Evolutionary conservation across 2,888 invertebrate genomes (phyloP).

Genomic region (Dynastes maya): DNA sequence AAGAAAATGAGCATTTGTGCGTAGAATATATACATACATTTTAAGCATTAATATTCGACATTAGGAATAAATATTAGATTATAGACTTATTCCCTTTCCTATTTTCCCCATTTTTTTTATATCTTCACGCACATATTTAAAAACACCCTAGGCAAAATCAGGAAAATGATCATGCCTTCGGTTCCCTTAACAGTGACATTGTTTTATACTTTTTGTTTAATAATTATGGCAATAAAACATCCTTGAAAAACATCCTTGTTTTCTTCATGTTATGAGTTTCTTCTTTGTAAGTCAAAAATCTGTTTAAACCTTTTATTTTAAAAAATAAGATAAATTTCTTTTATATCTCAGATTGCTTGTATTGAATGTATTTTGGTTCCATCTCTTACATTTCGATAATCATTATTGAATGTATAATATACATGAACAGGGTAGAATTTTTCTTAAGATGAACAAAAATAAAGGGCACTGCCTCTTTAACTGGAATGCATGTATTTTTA

Average conservation of each 20-base stretch:
- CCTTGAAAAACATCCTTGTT: too few species aligned
- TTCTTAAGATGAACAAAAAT: conserved; percentile 43
- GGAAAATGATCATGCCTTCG: too few species aligned
- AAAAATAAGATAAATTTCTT: too few species aligned
- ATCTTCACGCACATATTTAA: background rate
- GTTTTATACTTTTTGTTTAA: too few species aligned
- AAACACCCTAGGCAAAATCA: too few species aligned
- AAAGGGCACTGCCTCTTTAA: conserved; percentile 61
- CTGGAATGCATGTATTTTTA: conserved; percentile 60
- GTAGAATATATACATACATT: background rate
- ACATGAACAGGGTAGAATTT: conserved; percentile 60
- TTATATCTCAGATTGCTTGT: background rate
- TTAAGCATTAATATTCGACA: background rate
- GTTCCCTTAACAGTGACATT: too few species aligned
- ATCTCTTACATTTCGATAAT: conserved; percentile 7
- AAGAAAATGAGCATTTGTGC: background rate
- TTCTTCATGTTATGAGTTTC: too few species aligned
- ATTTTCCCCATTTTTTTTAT: background rate
- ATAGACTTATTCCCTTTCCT: background rate
- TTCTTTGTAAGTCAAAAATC: too few species aligned
- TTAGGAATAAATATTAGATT: conserved; percentile 4
- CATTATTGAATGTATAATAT: conserved; percentile 44
- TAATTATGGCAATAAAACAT: conserved; percentile 2
- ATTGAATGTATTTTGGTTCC: conserved; percentile 3
- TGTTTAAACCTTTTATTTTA: too few species aligned